Conservation (phyloP, 2,113 vertebrate species). For the Malaclemys terrapin region DNA sequence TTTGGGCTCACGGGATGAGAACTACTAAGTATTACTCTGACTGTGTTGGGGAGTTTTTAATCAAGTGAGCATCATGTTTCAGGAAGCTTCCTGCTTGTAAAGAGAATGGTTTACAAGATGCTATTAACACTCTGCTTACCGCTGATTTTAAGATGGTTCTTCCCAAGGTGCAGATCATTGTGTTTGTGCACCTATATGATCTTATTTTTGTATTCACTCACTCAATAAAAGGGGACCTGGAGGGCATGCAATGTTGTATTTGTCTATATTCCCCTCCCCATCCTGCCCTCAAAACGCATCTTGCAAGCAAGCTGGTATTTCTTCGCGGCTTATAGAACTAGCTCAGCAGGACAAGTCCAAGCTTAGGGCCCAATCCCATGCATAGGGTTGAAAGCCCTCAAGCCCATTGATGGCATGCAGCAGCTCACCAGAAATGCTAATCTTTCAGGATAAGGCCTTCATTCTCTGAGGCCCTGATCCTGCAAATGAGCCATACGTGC, state of each 20-base stretch:
- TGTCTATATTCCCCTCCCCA: constrained; percentile 5
- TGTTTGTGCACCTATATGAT: constrained; percentile 69
- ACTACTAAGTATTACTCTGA: background rate
- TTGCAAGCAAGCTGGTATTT: background rate
- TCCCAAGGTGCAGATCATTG: constrained; percentile 18
- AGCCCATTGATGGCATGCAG: background rate
- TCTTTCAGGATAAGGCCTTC: background rate
- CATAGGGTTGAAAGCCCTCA: background rate
- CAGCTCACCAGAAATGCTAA: background rate
- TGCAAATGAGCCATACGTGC: background rate
- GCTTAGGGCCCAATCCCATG: background rate
- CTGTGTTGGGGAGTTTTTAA: background rate
- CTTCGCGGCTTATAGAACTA: background rate
- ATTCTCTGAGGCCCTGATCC: background rate
- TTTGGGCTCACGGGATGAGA: background rate
- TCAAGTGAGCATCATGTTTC: constrained; percentile 6
- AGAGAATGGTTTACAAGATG: constrained; percentile 45
- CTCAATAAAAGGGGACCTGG: constrained; percentile 62
- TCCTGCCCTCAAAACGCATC: background rate
- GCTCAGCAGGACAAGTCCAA: background rate
- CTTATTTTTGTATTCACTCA: constrained; percentile 75
- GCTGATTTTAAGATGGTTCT: constrained; percentile 38
- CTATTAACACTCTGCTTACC: constrained; percentile 51
- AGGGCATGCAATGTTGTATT: constrained; percentile 23
- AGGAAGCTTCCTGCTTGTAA: constrained; percentile 46